Conservation (phyloP, 2,888 invertebrate genomes). For the Melinaea menophilus region DNA sequence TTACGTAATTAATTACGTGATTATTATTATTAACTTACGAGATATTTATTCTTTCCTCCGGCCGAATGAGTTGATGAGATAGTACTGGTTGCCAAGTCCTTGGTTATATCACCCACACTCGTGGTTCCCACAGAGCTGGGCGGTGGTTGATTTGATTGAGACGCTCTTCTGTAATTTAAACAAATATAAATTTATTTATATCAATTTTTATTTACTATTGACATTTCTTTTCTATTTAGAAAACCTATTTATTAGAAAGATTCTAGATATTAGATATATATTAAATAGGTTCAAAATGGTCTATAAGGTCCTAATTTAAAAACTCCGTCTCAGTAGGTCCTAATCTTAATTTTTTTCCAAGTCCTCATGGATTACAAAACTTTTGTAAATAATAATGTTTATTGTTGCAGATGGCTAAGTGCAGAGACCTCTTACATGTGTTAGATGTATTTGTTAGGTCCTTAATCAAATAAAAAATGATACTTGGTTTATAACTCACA, state of each 20-base stretch:
- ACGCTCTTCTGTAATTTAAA: slow-evolving; percentile 37
- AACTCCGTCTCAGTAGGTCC: no score
- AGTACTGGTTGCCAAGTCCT: slow-evolving; percentile 50
- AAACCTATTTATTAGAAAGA: neutral
- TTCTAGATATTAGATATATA: no score
- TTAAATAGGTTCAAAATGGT: no score
- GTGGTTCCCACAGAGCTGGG: slow-evolving; percentile 24
- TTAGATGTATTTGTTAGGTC: no score
- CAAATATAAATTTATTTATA: neutral
- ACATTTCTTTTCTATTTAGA: neutral
- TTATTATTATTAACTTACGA: slow-evolving; percentile 47
- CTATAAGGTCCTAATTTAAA: no score
- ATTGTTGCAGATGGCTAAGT: no score
- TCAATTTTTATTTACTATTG: neutral
- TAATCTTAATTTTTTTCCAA: no score
- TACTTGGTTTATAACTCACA: slow-evolving; percentile 52
- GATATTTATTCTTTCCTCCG: slow-evolving; percentile 50
- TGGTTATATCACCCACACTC: slow-evolving; percentile 45
- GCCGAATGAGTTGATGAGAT: slow-evolving; percentile 41
- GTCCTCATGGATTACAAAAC: no score
- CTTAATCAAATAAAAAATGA: slow-evolving; percentile 1
- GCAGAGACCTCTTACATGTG: no score
- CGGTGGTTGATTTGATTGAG: slow-evolving; percentile 25
- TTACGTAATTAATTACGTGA: neutral
- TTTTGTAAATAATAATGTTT: no score